Evolutionary conservation across 2,797 vertebrate species (phyloP).

Genomic region (Onychomys leucogaster): DNA sequence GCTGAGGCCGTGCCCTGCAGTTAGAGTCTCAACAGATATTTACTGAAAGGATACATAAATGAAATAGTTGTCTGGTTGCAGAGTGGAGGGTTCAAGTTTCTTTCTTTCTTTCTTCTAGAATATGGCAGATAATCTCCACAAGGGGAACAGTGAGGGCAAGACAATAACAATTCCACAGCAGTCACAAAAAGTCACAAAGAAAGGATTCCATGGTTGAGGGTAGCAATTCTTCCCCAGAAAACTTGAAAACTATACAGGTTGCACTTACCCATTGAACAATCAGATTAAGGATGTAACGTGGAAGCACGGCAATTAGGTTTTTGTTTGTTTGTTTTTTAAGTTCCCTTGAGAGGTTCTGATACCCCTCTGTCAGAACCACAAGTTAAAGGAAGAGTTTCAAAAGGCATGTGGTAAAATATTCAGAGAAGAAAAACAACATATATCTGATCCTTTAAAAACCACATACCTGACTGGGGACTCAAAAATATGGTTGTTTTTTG

Average conservation of each 20-base stretch:
- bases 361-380: constrained; percentile 2
- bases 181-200: background rate
- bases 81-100: background rate
- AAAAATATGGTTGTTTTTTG: constrained; percentile 91
- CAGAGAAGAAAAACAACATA: constrained; percentile 69
- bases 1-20: background rate
- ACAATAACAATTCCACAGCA: constrained; percentile 22
- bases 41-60: background rate
- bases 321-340: background rate
- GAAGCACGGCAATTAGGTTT: background rate
- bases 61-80: background rate
- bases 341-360: constrained; percentile 46
- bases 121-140: background rate
- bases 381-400: constrained; percentile 24
- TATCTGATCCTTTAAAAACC: constrained; percentile 63
- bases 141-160: constrained; percentile 10
- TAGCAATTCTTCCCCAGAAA: background rate
- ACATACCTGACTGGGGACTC: constrained; percentile 94
- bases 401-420: constrained; percentile 76
- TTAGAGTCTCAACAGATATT: background rate
- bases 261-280: background rate
- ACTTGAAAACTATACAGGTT: background rate
- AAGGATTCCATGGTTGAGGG: background rate
- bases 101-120: background rate
- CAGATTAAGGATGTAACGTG: background rate